Percentiles rank a stretch among this genome's conserved stretches.
phyloP scores from a whole-genome alignment of 2,797 vertebrate species.

The Melanotaenia maccullochi region DNA sequence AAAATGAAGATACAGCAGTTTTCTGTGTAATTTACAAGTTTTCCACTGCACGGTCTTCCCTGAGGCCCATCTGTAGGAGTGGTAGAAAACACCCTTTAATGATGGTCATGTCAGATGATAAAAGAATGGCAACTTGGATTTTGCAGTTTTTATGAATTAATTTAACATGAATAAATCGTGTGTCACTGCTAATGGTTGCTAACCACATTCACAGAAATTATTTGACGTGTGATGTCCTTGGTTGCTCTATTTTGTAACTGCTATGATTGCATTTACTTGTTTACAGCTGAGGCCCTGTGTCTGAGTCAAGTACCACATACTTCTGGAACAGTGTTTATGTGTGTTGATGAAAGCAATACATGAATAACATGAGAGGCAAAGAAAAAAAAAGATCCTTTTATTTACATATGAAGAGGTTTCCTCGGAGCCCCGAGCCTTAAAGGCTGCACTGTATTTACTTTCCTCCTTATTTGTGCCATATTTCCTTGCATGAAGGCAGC shows the following conservation, averaged over 20 bases:
- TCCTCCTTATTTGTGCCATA: constrained; percentile 10
- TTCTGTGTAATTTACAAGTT: constrained; percentile 7
- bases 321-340: neutral
- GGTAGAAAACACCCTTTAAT: neutral
- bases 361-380: constrained; percentile 10
- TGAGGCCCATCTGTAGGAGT: neutral
- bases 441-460: constrained; percentile 19
- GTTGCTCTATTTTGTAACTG: neutral
- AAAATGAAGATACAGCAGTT: constrained; percentile 23
- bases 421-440: constrained; percentile 1
- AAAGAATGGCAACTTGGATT: neutral
- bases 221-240: neutral
- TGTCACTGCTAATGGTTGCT: neutral
- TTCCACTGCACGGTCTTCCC: neutral
- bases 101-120: neutral
- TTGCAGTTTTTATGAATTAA: neutral
- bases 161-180: neutral
- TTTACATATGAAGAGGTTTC: constrained; percentile 14
- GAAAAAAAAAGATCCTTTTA: constrained; percentile 17
- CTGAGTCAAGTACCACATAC: neutral
- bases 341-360: constrained; percentile 1
- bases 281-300: neutral
- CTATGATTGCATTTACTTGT: neutral
- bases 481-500: constrained; percentile 12
- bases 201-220: neutral